Conservation (phyloP, 2,888 invertebrate genomes). For the Watsonalla cultraria region DNA sequence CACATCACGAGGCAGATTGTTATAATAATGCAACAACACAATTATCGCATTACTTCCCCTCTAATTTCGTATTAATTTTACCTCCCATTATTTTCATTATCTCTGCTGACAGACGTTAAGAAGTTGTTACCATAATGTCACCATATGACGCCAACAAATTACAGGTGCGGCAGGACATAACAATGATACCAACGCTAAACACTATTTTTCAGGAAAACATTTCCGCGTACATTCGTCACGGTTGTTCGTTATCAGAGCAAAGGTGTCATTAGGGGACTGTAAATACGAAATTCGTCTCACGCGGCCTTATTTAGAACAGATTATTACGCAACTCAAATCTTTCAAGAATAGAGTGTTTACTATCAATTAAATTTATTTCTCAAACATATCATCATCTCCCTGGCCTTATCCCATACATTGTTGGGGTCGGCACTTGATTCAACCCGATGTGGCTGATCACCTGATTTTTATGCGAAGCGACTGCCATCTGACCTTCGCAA, state of each 20-base stretch:
- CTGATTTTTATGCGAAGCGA: no score
- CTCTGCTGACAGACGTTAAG: constrained; percentile 60
- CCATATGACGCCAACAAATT: constrained; percentile 60
- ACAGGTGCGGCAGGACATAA: constrained; percentile 52
- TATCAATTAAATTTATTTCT: no score
- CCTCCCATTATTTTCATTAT: constrained; percentile 73
- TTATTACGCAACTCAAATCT: neutral
- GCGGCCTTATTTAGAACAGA: neutral
- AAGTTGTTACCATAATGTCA: constrained; percentile 69
- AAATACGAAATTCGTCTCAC: constrained; percentile 2
- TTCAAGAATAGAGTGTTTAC: no score
- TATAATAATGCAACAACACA: constrained; percentile 49
- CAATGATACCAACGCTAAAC: constrained; percentile 22
- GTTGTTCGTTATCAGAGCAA: constrained; percentile 5
- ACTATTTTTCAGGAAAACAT: constrained; percentile 49
- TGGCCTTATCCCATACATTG: no score
- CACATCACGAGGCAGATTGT: constrained; percentile 51
- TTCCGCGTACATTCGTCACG: constrained; percentile 43
- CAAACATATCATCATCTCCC: no score
- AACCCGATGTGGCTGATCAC: no score
- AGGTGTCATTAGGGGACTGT: constrained; percentile 1
- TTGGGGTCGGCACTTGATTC: no score
- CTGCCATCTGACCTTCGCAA: no score
- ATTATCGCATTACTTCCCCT: constrained; percentile 71
- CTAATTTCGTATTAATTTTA: constrained; percentile 74